Conservation (phyloP, 2,113 vertebrate species). For the Epinephelus lanceolatus region DNA sequence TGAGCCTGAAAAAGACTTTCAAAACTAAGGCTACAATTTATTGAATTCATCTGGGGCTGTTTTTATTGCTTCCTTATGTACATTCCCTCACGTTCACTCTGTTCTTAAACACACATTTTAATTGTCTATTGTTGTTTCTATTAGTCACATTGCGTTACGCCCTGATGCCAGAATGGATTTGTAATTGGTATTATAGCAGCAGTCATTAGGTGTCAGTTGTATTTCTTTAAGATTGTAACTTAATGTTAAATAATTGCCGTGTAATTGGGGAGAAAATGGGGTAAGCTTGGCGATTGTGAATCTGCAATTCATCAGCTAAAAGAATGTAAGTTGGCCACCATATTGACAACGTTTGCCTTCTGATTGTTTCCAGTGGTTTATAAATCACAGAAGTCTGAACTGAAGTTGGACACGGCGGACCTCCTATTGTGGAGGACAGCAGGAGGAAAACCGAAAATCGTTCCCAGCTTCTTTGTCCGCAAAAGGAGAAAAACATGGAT, state of each 20-base stretch:
- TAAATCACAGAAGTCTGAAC: neutral
- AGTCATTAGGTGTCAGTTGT: neutral
- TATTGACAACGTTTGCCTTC: neutral
- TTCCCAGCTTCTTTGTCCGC: neutral
- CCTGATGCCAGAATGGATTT: neutral
- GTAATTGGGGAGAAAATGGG: neutral
- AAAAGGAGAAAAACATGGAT: neutral
- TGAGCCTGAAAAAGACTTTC: too few relatives aligned
- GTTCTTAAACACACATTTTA: neutral
- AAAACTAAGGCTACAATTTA: too few relatives aligned
- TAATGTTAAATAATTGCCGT: slow-evolving; percentile 9
- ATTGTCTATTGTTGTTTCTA: neutral
- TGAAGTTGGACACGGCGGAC: neutral
- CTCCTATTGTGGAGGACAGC: neutral
- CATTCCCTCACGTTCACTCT: neutral
- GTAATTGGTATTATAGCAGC: neutral
- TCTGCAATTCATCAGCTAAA: neutral
- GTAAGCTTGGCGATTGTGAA: neutral
- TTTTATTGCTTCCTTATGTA: too few relatives aligned
- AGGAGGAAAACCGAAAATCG: neutral
- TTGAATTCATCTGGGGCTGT: too few relatives aligned
- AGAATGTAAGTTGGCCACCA: neutral
- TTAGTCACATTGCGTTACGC: neutral
- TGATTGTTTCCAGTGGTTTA: neutral
- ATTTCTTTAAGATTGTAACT: neutral